These are phyloP conservation scores for Amphiura filiformis DNA, from an alignment of 35 echinoderm and acorn worm genomes.

Conservation along the genomic window DNA sequence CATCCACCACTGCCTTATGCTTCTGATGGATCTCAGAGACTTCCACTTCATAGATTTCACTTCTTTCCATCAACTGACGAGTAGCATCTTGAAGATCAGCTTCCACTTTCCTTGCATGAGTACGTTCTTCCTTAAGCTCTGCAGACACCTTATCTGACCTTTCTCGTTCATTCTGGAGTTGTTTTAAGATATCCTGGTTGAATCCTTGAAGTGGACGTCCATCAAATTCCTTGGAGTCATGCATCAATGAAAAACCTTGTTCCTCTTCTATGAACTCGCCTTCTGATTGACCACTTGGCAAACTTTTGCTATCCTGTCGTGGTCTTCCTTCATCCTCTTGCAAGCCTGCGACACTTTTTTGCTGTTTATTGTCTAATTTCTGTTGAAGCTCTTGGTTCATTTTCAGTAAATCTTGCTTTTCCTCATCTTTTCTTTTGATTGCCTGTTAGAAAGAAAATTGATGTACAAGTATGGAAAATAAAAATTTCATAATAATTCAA, in stretches of 20 bases:
- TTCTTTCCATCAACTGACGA: slow-evolving; percentile 2
- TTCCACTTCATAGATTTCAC: background rate
- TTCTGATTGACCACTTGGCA: background rate
- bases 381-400: slow-evolving; percentile 25
- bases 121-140: slow-evolving; percentile 13
- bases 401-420: slow-evolving; percentile 15
- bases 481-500: no score
- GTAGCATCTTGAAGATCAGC: background rate
- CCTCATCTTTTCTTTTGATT: background rate
- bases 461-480: no score
- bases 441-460: no score
- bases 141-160: background rate
- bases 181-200: background rate
- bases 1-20: slow-evolving; percentile 16
- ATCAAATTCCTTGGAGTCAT: background rate
- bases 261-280: background rate
- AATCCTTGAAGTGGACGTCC: background rate
- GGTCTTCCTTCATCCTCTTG: background rate
- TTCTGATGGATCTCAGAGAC: background rate
- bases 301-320: background rate
- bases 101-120: background rate
- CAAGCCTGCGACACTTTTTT: background rate
- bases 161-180: slow-evolving; percentile 21
- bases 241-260: background rate
- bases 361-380: background rate